phyloP scores from a whole-genome alignment of 2,113 vertebrate genomes.

The Daphoenositta chrysoptera region DNA sequence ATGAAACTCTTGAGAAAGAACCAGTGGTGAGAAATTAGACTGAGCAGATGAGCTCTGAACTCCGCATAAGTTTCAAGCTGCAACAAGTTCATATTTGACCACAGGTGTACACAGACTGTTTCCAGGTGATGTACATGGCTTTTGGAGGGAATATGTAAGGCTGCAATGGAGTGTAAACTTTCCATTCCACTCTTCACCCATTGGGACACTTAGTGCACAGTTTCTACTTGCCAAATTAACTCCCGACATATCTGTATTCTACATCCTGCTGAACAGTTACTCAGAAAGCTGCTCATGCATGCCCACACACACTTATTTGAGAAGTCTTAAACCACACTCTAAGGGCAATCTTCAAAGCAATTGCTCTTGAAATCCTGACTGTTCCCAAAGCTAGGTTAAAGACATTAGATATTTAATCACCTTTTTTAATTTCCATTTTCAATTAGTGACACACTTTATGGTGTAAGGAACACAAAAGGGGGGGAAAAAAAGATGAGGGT shows the following conservation, averaged over 20 bases:
- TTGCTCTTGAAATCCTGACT: neutral
- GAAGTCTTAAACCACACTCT: neutral
- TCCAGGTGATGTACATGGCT: neutral
- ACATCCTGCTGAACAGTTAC: neutral
- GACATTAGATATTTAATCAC: neutral
- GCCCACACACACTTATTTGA: neutral
- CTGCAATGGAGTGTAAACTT: neutral
- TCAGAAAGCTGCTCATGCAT: neutral
- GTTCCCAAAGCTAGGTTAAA: neutral
- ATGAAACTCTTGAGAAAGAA: neutral
- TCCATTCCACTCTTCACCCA: neutral
- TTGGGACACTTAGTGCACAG: neutral
- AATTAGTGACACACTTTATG: neutral
- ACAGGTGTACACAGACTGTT: neutral
- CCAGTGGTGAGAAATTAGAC: neutral
- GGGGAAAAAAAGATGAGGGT: fast-evolving
- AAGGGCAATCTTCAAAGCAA: neutral
- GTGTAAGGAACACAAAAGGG: neutral
- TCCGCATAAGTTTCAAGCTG: neutral
- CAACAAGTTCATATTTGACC: neutral
- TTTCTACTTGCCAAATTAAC: neutral
- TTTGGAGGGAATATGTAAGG: neutral
- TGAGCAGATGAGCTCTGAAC: neutral
- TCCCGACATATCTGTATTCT: neutral
- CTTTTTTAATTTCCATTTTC: neutral